Conservation (phyloP, 2,113 vertebrate genomes). For the Pelusios castaneus region DNA sequence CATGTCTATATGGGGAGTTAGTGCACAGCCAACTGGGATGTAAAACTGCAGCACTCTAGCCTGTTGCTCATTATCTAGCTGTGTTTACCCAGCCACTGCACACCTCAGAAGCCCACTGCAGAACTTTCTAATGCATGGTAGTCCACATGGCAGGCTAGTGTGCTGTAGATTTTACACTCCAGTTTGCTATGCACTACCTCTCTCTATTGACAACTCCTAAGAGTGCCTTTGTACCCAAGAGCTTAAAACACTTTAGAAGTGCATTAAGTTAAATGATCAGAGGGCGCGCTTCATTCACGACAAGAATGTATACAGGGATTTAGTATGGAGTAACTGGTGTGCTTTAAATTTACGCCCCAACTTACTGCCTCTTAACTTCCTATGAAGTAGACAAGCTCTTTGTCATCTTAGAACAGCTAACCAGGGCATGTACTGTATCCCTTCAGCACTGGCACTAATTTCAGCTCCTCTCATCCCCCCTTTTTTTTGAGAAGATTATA, state of each 20-base stretch:
- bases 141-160: no score
- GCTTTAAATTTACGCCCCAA: neutral
- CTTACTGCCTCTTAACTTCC: neutral
- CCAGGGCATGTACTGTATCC: neutral
- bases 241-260: neutral
- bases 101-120: no score
- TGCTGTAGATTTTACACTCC: no score
- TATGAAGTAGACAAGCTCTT: neutral
- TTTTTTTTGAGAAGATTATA: neutral
- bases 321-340: neutral
- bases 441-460: neutral
- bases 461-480: neutral
- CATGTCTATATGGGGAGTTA: no score
- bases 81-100: no score
- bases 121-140: no score
- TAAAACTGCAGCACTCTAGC: no score
- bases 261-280: neutral
- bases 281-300: neutral
- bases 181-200: no score
- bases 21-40: no score
- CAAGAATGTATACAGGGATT: neutral
- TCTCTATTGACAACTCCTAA: no score
- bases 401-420: neutral
- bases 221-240: no score
- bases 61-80: no score